phyloP scores from a whole-genome alignment of 2,888 invertebrate species.

The Aromia moschata region DNA sequence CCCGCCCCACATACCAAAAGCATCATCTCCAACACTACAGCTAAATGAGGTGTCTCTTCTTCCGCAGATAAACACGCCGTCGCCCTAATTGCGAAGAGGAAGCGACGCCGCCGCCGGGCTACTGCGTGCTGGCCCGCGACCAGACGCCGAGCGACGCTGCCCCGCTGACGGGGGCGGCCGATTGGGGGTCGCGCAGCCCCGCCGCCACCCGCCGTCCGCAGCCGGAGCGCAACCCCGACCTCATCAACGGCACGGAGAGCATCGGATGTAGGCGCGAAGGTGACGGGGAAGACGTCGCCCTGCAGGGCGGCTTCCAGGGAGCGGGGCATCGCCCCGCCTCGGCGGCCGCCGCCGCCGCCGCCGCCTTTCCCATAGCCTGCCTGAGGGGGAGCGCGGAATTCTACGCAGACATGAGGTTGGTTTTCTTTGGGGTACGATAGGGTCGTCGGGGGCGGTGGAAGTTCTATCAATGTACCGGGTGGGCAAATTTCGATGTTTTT shows the following conservation, averaged over 20 bases:
- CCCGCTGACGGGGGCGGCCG: constrained; percentile 60
- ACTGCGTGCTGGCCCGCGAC: constrained; percentile 39
- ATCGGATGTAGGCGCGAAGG: constrained; percentile 62
- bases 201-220: constrained; percentile 62
- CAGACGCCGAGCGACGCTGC: constrained; percentile 49
- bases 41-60: constrained; percentile 16
- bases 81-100: constrained; percentile 31
- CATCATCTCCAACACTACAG: neutral
- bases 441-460: too few relatives aligned
- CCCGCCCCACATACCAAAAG: too few relatives aligned
- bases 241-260: constrained; percentile 78
- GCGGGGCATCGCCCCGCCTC: constrained; percentile 23
- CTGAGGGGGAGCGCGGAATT: constrained; percentile 44
- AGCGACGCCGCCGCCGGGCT: constrained; percentile 33
- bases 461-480: too few relatives aligned
- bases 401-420: constrained; percentile 34
- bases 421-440: too few relatives aligned
- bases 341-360: constrained; percentile 10
- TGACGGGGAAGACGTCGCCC: constrained; percentile 45
- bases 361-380: constrained; percentile 39
- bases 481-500: too few relatives aligned
- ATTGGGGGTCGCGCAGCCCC: constrained; percentile 65
- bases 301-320: constrained; percentile 28
- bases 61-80: constrained; percentile 27
- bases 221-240: constrained; percentile 77